Base-by-base conservation (phyloP, 2,113 vertebrate genomes). In the Lasiurus cinereus region DNA sequence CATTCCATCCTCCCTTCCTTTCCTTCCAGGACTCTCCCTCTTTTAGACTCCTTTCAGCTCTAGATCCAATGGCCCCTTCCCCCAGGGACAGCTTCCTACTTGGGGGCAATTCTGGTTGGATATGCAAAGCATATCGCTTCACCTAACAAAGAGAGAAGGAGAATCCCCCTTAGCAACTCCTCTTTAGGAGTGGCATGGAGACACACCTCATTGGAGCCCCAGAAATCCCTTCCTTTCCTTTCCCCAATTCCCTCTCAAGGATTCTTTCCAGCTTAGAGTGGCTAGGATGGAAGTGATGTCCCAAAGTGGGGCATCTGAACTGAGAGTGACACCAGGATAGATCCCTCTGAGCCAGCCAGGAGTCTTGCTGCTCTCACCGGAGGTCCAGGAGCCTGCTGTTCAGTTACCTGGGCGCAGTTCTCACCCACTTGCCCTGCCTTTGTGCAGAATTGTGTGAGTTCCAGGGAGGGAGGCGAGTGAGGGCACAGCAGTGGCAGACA, bases 401-500 rank as follows among this genome's bases (percentile, higher is more conserved):
- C 31, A 29, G n/a, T 76, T 59, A 29, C 87, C 89, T 50, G 29
- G 64, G 66, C 8, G 24, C 66, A 39, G 9, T 16, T 62, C 89
- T 87, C 48, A 86, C 19, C 7, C 90, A 50, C 21, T 77, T 77
- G 76, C 76, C 48, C 27, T 48, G 87, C 46, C 48, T 89, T 86
- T 95, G 52, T 77, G 67, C 48, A 59, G 62, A 66, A 77, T 21
- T 77, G 15, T 62, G 11, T 24, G 50, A 83, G 43, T 76, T 82
- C 52, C 0, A 0, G 24, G 85, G 67, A 78, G 15, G 77, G 59
- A 69, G 29, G 64, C 0, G 0, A 91, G 78, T 69, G n/a, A 27
- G 78, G 67, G 66, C 43, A n/a, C 66, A 36, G 62, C 78, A 87
- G 88, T 83, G 90, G 88, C 91, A 86, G 91, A 70, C 87, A 83